phyloP scores from a whole-genome alignment of 2,888 invertebrate species.

The Hanleya hanleyi region DNA sequence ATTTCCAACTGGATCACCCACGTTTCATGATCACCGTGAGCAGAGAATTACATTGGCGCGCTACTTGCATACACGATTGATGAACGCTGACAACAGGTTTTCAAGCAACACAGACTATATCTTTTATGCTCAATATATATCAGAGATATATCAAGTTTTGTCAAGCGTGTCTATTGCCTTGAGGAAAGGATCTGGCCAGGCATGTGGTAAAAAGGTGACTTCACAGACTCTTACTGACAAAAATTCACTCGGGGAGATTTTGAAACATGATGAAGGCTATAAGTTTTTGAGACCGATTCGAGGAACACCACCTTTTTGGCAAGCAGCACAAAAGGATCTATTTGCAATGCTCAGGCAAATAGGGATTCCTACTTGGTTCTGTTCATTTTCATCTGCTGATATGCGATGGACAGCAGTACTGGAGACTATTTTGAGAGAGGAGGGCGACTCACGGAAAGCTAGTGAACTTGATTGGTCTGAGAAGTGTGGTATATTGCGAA shows the following conservation, averaged over 20 bases:
- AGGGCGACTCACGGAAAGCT: slow-evolving; percentile 19
- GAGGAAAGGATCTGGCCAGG: slow-evolving; percentile 8
- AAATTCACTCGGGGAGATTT: slow-evolving; percentile 6
- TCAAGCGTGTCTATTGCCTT: slow-evolving; percentile 22
- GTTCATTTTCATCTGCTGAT: slow-evolving; percentile 39
- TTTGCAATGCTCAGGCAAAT: slow-evolving; percentile 36
- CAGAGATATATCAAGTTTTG: slow-evolving; percentile 19
- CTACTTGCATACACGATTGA: slow-evolving; percentile 30
- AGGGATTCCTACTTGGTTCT: slow-evolving; percentile 39
- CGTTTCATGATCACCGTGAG: too few species aligned
- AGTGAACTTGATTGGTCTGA: slow-evolving; percentile 23
- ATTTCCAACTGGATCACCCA: not conserved
- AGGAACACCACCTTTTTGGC: slow-evolving; percentile 39
- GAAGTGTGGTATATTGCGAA: slow-evolving; percentile 28
- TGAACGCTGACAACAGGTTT: too few species aligned
- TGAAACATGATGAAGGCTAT: slow-evolving; percentile 26
- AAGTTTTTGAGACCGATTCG: slow-evolving; percentile 28
- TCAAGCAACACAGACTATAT: slow-evolving; percentile 29
- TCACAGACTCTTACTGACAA: slow-evolving; percentile 15
- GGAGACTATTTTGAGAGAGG: slow-evolving; percentile 29
- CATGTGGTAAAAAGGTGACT: slow-evolving; percentile 10
- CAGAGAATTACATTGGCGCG: slow-evolving; percentile 10
- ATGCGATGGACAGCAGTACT: slow-evolving; percentile 35
- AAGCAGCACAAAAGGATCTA: slow-evolving; percentile 31
- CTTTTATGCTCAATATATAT: slow-evolving; percentile 30